Base-by-base conservation (phyloP, 2,888 invertebrate species). In the Allacma fusca region DNA sequence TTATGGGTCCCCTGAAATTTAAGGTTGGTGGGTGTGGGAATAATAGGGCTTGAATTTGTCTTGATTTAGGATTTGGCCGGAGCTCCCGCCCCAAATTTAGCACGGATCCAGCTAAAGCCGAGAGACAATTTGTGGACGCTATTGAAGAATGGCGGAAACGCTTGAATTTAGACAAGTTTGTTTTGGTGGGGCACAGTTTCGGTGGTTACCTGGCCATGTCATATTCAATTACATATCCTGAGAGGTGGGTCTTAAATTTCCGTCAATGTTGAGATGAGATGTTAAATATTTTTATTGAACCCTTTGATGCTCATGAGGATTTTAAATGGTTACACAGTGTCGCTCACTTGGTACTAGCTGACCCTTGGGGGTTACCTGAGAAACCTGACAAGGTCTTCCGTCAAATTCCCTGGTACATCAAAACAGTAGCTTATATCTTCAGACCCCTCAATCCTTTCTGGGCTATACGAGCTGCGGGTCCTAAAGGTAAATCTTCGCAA, bases 271-370 rank as follows among this genome's bases (percentile, higher is more conserved):
- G 50, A 12, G 19, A 16, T 40, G 50, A 50, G 16, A 50, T 50
- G 50, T n/a, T 50, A 16, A 50, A 9, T 50, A 50, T 5, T 50
- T 50, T 50, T 40, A 13, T 5, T 5, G 40, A 40, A 40, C 5
- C 13, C 5, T 40, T 40, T 40, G 5, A 40, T 40, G 40, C 40
- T n/a, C n/a, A n/a, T n/a, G 57, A 57, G n/a, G 7, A 62, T 62
- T 23, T 23, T 13, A 62, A 2, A 23, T 24, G 23, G 23, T 43
- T 13, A 43, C 68, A 43, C 85, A 90, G 92, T 84, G 94, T 98
- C 0, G 91, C 93, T 76, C 98, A 98, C 88, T 88, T 99, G 0
- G 92, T 98, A 80, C 88, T 98, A 43, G 97, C 96, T 0, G 98
- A 99, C 87, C 97, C 98, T 0, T 97, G 97, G 93, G 93, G 93